Conservation (phyloP, 2,888 invertebrate genomes). For the Clunio marinus region DNA sequence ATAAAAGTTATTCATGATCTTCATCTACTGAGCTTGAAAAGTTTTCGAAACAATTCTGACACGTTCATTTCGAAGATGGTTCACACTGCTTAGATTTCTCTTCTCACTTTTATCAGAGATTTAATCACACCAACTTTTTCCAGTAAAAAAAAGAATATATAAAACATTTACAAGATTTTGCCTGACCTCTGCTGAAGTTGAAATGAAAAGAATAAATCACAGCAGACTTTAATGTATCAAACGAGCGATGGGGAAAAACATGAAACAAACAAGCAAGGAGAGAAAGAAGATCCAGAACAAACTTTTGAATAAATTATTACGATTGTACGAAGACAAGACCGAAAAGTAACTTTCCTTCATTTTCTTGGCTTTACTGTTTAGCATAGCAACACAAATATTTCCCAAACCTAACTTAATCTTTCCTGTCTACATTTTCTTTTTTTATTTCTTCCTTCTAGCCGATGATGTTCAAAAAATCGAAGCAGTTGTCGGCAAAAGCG, state of each 20-base stretch:
- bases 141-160: background rate
- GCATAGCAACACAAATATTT: no score
- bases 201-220: background rate
- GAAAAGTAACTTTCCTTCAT: no score
- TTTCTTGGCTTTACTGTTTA: no score
- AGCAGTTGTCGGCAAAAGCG: constrained; percentile 57
- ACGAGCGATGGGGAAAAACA: background rate
- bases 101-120: constrained; percentile 22
- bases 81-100: background rate
- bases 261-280: background rate
- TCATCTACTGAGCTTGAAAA: no score
- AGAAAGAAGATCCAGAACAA: background rate
- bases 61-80: background rate
- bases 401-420: no score
- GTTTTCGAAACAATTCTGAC: constrained; percentile 1
- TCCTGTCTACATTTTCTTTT: background rate
- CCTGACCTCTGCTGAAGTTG: background rate
- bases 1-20: no score
- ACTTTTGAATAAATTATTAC: constrained; percentile 23
- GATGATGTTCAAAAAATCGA: constrained; percentile 46
- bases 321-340: background rate
- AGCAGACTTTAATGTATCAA: no score
- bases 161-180: background rate
- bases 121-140: constrained; percentile 8
- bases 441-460: background rate